Conservation (phyloP, 1,140 invertebrate genomes). For the Bradynema listronoti region DNA sequence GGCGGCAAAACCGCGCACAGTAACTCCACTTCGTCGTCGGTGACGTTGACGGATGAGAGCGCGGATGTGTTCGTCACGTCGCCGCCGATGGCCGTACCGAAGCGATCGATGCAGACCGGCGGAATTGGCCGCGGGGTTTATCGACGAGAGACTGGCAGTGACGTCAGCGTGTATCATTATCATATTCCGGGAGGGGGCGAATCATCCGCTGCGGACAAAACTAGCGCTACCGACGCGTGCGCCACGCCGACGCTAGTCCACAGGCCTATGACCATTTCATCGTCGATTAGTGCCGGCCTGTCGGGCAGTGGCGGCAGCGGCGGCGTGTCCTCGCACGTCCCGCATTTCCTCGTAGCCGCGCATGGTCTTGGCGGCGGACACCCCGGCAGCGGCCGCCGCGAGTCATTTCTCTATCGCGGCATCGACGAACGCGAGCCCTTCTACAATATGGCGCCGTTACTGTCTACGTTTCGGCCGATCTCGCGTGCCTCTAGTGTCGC, state of each 20-base stretch:
- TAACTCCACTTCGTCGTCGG: too few species aligned
- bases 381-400: conserved; percentile 29
- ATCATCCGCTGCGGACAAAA: too few species aligned
- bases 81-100: too few species aligned
- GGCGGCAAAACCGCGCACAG: too few species aligned
- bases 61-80: too few species aligned
- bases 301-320: conserved; percentile 14
- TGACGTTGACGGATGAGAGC: too few species aligned
- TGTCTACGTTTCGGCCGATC: conserved; percentile 39
- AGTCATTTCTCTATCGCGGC: conserved; percentile 49
- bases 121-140: too few species aligned
- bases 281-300: conserved; percentile 5
- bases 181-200: too few species aligned
- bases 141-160: too few species aligned
- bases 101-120: too few species aligned
- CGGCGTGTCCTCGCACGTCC: conserved; percentile 3
- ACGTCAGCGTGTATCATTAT: too few species aligned
- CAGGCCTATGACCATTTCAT: not conserved
- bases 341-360: not conserved
- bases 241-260: not conserved
- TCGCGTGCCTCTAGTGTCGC: conserved; percentile 48
- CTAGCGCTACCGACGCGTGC: not conserved
- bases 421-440: conserved; percentile 14
- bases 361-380: conserved; percentile 5
- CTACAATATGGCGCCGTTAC: conserved; percentile 4